These are phyloP conservation scores for Oppia nitens DNA, from an alignment of 1,140 invertebrate species.

Conservation along the genomic window DNA sequence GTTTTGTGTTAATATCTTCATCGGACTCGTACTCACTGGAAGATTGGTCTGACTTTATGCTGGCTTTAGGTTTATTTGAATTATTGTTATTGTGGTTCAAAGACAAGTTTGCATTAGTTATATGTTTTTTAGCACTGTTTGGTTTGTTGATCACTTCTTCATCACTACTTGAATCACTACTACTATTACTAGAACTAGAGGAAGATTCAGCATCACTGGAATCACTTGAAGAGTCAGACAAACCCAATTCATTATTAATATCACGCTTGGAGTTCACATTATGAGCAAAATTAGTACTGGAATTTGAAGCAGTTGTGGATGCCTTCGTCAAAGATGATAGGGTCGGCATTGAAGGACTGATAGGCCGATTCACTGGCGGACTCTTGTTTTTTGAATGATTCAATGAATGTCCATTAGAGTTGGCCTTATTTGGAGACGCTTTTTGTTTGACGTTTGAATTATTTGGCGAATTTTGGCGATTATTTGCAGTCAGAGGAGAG, in stretches of 20 bases:
- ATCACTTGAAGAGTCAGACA: conserved; percentile 9
- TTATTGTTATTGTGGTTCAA: background rate
- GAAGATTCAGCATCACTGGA: background rate
- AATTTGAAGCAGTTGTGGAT: background rate
- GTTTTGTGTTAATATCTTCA: no score
- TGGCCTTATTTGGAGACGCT: background rate
- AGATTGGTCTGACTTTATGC: background rate
- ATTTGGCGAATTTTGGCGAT: background rate
- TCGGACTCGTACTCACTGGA: background rate
- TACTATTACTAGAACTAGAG: background rate
- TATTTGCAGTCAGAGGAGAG: background rate
- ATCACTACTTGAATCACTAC: conserved; percentile 10
- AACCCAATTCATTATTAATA: background rate
- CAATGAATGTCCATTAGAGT: background rate
- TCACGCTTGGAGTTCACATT: background rate
- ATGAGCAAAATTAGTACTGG: background rate
- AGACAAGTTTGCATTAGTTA: background rate
- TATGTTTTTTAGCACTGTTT: background rate
- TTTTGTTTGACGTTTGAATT: conserved; percentile 1
- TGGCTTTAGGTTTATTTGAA: background rate
- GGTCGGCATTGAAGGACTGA: conserved; percentile 9
- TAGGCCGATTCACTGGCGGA: background rate
- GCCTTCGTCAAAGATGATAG: background rate
- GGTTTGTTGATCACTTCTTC: background rate
- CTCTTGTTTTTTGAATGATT: background rate